Evolutionary conservation across 2,797 vertebrate genomes (phyloP).

Genomic region (Crenuchus spilurus): DNA sequence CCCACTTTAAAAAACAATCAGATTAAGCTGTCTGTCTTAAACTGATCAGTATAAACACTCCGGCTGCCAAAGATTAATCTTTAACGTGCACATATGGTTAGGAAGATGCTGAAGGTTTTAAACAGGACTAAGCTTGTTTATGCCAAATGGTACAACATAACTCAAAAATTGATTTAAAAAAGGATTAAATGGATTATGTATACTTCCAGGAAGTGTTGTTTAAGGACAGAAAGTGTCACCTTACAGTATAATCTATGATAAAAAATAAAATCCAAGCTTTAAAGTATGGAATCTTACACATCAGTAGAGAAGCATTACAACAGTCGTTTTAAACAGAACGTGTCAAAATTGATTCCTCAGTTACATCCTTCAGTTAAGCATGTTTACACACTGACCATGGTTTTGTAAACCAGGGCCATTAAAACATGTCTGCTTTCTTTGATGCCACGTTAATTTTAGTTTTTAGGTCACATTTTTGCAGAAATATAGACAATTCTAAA

Average conservation of each 20-base stretch:
- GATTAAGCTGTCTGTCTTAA: neutral
- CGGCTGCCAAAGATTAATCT: neutral
- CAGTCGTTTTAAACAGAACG: no score
- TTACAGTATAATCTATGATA: neutral
- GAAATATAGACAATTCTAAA: no score
- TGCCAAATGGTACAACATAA: neutral
- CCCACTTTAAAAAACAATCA: neutral
- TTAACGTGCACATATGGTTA: slow-evolving; percentile 14
- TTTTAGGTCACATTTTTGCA: no score
- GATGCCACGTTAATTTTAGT: no score
- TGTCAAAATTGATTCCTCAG: no score
- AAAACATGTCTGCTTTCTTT: no score
- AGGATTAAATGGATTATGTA: neutral
- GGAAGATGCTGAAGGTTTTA: neutral
- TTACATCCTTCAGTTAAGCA: no score
- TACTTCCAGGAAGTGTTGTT: neutral
- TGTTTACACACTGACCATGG: no score
- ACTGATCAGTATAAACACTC: neutral
- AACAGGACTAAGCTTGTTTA: neutral
- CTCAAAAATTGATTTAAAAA: neutral
- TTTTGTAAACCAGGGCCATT: no score
- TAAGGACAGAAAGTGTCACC: neutral
- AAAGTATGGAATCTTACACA: no score
- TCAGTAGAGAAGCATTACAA: no score
- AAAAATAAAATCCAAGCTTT: no score